These are phyloP conservation scores for Cassiopea xamachana DNA, from an alignment of 30 jellyfish, hydroid and myxozoan species.

Conservation along the genomic window DNA sequence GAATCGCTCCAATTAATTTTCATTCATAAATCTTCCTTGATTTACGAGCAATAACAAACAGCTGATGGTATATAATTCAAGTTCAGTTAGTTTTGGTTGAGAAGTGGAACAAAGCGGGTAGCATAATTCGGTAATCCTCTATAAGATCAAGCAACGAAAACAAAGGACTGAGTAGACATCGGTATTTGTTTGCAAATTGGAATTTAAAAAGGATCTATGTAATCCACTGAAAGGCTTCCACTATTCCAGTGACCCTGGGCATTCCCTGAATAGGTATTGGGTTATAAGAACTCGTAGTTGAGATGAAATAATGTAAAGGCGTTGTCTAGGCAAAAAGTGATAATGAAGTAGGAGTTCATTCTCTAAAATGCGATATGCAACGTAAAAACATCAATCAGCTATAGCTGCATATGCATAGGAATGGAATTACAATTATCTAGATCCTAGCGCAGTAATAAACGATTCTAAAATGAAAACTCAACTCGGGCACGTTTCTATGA, in stretches of 20 bases:
- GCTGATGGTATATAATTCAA: slow-evolving; percentile 34
- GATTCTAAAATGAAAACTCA: no score
- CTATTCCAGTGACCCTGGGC: not conserved
- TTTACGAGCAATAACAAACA: slow-evolving; percentile 53
- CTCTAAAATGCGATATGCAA: no score
- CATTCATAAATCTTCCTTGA: not conserved
- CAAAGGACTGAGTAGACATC: slow-evolving; percentile 22
- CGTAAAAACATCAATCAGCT: no score
- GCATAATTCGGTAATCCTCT: slow-evolving; percentile 6
- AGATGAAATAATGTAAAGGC: not conserved
- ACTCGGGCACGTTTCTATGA: no score
- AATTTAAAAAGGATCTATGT: not conserved
- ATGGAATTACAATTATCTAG: no score
- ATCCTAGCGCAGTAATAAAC: no score
- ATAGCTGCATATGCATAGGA: no score
- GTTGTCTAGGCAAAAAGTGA: not conserved
- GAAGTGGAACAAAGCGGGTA: slow-evolving; percentile 5
- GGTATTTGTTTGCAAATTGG: slow-evolving; percentile 14
- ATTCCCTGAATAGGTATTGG: not conserved
- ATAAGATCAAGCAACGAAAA: slow-evolving; percentile 1
- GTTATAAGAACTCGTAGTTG: not conserved
- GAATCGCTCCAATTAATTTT: not conserved
- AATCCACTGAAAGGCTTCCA: slow-evolving; percentile 15
- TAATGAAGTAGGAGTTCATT: no score
- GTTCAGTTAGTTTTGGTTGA: slow-evolving; percentile 42